These are phyloP conservation scores for Coptodon rendalli DNA, from an alignment of 2,113 vertebrate genomes.

Conservation along the genomic window DNA sequence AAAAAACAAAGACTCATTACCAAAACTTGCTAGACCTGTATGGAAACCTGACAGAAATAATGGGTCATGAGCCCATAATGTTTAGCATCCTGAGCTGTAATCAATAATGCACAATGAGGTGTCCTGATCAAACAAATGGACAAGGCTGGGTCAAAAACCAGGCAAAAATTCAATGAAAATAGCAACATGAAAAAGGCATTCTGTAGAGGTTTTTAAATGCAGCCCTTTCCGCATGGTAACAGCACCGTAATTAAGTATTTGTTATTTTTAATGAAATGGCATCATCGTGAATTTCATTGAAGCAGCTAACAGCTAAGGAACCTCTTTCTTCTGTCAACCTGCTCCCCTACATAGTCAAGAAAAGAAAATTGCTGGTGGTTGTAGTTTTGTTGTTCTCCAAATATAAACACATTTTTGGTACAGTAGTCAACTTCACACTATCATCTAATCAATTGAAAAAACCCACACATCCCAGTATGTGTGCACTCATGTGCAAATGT, in stretches of 20 bases:
- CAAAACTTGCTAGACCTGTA: not conserved
- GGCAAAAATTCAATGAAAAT: slow-evolving; percentile 12
- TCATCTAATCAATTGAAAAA: not conserved
- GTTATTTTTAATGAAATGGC: not conserved
- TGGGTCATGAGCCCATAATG: slow-evolving; percentile 7
- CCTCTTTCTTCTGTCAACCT: not conserved
- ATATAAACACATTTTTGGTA: not conserved
- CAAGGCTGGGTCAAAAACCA: not conserved
- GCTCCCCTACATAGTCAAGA: not conserved
- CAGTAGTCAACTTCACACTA: not conserved
- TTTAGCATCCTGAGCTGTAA: slow-evolving; percentile 54
- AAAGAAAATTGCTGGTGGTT: not conserved
- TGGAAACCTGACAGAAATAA: slow-evolving; percentile 28
- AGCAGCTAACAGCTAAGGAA: not conserved
- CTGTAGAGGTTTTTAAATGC: not conserved
- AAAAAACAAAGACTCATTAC: not conserved
- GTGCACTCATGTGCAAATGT: not conserved
- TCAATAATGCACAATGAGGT: slow-evolving; percentile 40
- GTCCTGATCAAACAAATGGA: not conserved
- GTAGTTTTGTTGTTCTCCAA: not conserved
- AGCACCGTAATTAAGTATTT: not conserved
- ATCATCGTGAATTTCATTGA: not conserved
- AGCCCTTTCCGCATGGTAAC: not conserved
- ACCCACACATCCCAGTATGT: not conserved
- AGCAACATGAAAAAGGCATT: not conserved